These are phyloP conservation scores for Cyclophora punctaria DNA, from an alignment of 2,888 invertebrate species.

Conservation along the genomic window DNA sequence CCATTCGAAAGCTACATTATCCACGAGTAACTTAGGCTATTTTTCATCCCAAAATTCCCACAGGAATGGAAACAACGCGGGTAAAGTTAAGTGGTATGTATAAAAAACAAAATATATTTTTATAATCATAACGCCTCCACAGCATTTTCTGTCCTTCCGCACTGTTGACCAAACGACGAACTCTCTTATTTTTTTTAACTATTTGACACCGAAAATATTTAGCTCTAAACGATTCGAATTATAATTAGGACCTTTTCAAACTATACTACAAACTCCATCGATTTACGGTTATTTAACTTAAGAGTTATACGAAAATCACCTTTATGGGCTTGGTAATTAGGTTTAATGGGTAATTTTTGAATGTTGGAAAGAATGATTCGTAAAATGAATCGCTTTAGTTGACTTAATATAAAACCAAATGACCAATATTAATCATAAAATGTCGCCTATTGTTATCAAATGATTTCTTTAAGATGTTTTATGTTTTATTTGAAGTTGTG, in stretches of 20 bases:
- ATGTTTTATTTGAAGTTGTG: too few species aligned
- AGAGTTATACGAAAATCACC: conserved; percentile 3
- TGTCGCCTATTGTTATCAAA: conserved; percentile 50
- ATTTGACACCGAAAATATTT: conserved; percentile 70
- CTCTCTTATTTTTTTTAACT: conserved; percentile 60
- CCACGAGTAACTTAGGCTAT: too few species aligned
- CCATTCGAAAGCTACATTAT: too few species aligned
- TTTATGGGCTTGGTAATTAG: conserved; percentile 2
- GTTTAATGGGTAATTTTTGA: background rate
- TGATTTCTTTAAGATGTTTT: background rate
- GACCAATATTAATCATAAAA: conserved; percentile 65
- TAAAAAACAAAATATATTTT: too few species aligned
- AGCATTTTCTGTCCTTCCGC: conserved; percentile 35
- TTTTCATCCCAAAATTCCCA: too few species aligned
- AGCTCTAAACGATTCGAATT: conserved; percentile 70
- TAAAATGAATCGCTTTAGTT: background rate
- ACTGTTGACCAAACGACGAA: conserved; percentile 64
- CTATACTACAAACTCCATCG: conserved; percentile 7
- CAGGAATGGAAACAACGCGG: too few species aligned
- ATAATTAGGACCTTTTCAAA: conserved; percentile 67
- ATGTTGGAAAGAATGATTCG: background rate
- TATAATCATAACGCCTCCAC: conserved; percentile 21
- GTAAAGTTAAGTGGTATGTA: too few species aligned
- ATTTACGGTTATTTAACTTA: background rate
- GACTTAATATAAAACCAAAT: conserved; percentile 49